Evolutionary conservation across 2,797 vertebrate species (phyloP).

Genomic region (Pitangus sulphuratus): DNA sequence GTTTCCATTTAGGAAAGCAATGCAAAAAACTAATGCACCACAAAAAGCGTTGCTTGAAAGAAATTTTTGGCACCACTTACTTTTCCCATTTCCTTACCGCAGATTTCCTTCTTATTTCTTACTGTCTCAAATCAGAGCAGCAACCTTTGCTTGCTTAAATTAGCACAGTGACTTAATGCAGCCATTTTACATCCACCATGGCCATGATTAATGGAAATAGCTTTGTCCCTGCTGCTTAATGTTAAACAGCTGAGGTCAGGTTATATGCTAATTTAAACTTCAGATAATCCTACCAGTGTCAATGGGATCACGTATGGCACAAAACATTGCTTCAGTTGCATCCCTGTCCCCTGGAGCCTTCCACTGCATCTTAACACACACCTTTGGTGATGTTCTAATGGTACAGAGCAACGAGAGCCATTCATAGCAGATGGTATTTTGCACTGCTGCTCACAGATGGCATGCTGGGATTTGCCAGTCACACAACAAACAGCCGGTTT

Average conservation of each 20-base stretch:
- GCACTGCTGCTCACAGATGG: not conserved
- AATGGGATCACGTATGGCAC: not conserved
- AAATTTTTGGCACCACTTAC: not conserved
- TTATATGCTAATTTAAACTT: conserved; percentile 24
- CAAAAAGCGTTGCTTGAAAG: not conserved
- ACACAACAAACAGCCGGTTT: not conserved
- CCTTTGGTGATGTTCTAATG: not conserved
- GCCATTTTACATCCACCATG: not conserved
- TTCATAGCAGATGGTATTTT: not conserved
- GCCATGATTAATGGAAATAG: not conserved
- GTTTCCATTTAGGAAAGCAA: not conserved
- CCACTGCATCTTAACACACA: not conserved
- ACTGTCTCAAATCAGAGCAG: not conserved
- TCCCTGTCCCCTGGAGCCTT: not conserved
- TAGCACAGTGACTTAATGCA: not conserved
- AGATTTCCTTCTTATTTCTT: not conserved
- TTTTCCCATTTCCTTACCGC: not conserved
- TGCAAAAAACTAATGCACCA: not conserved
- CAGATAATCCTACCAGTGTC: not conserved
- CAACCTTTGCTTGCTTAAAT: not conserved
- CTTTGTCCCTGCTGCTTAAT: not conserved
- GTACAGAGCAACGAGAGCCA: not conserved
- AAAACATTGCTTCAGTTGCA: not conserved
- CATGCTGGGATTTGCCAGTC: not conserved
- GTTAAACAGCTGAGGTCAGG: conserved; percentile 12